Base-by-base conservation (phyloP, 1,140 invertebrate genomes). In the Pararge aegeria region DNA sequence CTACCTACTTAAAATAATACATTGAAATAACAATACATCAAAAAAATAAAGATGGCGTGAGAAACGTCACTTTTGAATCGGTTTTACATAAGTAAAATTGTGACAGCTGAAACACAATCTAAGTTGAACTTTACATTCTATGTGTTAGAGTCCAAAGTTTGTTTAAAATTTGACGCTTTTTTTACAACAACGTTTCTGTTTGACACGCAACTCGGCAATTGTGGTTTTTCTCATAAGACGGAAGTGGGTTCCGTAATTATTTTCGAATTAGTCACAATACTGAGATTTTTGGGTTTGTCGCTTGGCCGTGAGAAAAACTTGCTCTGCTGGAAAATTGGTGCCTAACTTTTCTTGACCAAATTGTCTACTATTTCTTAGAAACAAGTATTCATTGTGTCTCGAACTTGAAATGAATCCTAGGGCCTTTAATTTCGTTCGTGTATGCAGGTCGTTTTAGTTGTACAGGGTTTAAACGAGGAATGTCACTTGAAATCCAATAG, bases 221-320 rank as follows among this genome's bases (percentile, higher is more conserved):
- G 77, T 72, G 75, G 70, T 77, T 83, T 80, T 79, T 83, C 70
- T 73, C 68, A 67, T 62, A 63, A 72, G 71, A 72, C 75, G 78
- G 80, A 81, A 83, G 78, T 66, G 54, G 67, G 52, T 62, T 58
- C 61, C 70, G 64, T 79, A 83, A 83, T 85, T 85, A 85, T 83
- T 68, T 85, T 75, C 74, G 72, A 77, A 85, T 85, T 83, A 85
- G 75, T 77, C 72, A 68, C 70, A 74, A 78, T 73, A 70, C 67
- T 77, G 66, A 74, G 72, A 75, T 40, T 80, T 84, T 83, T 52
- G 70, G 74, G 63, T 56, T 61, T 48, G 54, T 48, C 50, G 70
- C 72, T 72, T 73, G 54, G 54, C 53, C 75, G 79, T 80, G 79
- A 72, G 79, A 81, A 66, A 51, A 75, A 61, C 20, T 51, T 62